A percentile compares a stretch with the other conserved stretches of the same genome.
phyloP scores from a whole-genome alignment of 53 echinoderm and acorn worm species.

The Paracentrotus lividus region DNA sequence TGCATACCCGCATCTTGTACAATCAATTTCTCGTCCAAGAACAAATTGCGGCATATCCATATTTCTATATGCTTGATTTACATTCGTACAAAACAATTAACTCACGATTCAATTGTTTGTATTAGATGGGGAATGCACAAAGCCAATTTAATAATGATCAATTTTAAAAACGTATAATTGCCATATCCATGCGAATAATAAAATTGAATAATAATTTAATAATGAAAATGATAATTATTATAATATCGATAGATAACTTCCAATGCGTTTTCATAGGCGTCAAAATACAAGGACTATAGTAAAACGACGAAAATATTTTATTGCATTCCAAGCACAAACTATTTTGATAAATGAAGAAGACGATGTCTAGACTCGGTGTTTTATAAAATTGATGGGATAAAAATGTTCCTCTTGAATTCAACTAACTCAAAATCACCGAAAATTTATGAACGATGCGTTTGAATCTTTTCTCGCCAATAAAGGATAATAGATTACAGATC shows the following conservation, averaged over 20 bases:
- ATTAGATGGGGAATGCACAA: not conserved
- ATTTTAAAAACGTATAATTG: too few relatives aligned
- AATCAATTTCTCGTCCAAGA: not conserved
- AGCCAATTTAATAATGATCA: too few relatives aligned
- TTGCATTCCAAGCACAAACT: too few relatives aligned
- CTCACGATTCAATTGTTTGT: not conserved
- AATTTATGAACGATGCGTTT: not conserved
- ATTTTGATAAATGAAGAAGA: too few relatives aligned
- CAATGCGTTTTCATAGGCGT: too few relatives aligned
- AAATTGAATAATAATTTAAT: too few relatives aligned
- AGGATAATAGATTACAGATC: not conserved
- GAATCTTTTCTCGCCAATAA: not conserved
- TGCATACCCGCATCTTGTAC: not conserved
- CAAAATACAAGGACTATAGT: too few relatives aligned
- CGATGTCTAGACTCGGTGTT: too few relatives aligned
- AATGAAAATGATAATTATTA: too few relatives aligned
- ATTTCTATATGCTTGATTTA: not conserved
- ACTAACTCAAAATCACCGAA: not conserved
- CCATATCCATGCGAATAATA: too few relatives aligned
- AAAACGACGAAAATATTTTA: too few relatives aligned
- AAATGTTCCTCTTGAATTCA: not conserved
- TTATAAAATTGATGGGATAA: not conserved
- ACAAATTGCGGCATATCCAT: not conserved
- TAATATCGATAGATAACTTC: too few relatives aligned
- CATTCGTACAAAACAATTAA: not conserved